These are phyloP conservation scores for Tethea ocularis DNA, from an alignment of 2,888 invertebrate genomes.

Conservation along the genomic window DNA sequence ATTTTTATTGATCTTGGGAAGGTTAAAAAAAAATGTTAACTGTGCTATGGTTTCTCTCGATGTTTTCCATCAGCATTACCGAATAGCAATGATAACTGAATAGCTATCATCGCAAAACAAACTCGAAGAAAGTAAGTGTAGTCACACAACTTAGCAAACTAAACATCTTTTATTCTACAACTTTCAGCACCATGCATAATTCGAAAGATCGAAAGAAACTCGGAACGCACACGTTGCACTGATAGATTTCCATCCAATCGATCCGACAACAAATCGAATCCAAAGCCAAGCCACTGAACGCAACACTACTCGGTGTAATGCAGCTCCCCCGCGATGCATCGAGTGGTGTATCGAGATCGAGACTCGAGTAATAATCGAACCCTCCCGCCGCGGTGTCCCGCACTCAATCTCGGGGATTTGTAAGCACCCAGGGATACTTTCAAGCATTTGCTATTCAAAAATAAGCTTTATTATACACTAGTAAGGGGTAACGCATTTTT, in stretches of 20 bases:
- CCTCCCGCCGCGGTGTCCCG: constrained; percentile 65
- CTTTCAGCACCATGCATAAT: too few species aligned
- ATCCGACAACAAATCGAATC: constrained; percentile 60
- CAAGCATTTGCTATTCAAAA: constrained; percentile 35
- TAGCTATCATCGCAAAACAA: too few species aligned
- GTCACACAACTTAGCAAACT: too few species aligned
- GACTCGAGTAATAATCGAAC: constrained; percentile 75
- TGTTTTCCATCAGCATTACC: too few species aligned
- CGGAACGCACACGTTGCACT: too few species aligned
- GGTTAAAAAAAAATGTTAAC: too few species aligned
- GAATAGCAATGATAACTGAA: too few species aligned
- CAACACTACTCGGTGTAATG: constrained; percentile 54
- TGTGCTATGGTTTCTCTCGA: too few species aligned
- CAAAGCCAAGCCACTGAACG: constrained; percentile 42
- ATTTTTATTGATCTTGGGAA: too few species aligned
- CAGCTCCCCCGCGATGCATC: constrained; percentile 70
- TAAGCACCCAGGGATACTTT: constrained; percentile 44
- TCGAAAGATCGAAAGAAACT: too few species aligned
- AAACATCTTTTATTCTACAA: too few species aligned
- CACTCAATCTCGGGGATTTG: constrained; percentile 76
- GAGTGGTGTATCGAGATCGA: constrained; percentile 74
- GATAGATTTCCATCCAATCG: constrained; percentile 30
- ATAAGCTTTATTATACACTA: constrained; percentile 34
- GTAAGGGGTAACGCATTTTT: constrained; percentile 31
- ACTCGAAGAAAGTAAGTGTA: too few species aligned